Evolutionary conservation across 2,888 invertebrate genomes (phyloP), one percentile per base, ranked within the genome.

Genomic region (Polyommatus iphigenia): DNA sequence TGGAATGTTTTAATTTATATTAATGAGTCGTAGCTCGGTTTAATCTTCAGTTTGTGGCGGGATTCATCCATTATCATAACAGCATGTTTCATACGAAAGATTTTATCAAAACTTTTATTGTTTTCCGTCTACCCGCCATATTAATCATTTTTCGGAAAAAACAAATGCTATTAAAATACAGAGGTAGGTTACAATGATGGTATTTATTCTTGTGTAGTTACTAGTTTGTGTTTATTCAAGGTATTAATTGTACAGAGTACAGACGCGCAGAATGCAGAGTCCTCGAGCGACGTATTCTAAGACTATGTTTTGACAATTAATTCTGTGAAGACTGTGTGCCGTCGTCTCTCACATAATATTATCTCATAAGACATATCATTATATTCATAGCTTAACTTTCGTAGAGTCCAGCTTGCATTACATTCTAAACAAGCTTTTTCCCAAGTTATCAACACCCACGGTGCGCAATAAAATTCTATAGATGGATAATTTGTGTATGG

Each of bases 1-100:
- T 24, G 24, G 62, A 3, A 62, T 24, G 62, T 62, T 62, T 62
- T 62, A 62, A 62, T 62, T 62, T 62, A 62, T 62, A 62, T 24
- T 62, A 62, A 24, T 24, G 62, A 13, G 62, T 62, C 62, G 62
- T 13, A 62, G 4, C 20, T 62, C 10, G 24, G 62, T 62, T 24
- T 62, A 10, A 62, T 62, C 62, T 62, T 62, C 10, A 13, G 62
- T 62, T 62, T 62, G 62, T 62, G 24, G 20, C 20, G 18, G 18
- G 20, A 62, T 62, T 62, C 24, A 62, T 62, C 20, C 62, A 62
- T 62, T 20, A 62, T 24, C 24, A 62, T 62, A 10, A 62, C 24
- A 13, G 1, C 24, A 62, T 13, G 62, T 20, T 62, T 24, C 24
- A 62, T 62, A 62, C 62, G 24, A 62, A 62, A 13, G 8, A 59